A percentile compares a stretch with the other conserved stretches of the same genome.
These are phyloP conservation scores for Synanthedon vespiformis DNA, from an alignment of 2,888 invertebrate species.

Conservation along the genomic window DNA sequence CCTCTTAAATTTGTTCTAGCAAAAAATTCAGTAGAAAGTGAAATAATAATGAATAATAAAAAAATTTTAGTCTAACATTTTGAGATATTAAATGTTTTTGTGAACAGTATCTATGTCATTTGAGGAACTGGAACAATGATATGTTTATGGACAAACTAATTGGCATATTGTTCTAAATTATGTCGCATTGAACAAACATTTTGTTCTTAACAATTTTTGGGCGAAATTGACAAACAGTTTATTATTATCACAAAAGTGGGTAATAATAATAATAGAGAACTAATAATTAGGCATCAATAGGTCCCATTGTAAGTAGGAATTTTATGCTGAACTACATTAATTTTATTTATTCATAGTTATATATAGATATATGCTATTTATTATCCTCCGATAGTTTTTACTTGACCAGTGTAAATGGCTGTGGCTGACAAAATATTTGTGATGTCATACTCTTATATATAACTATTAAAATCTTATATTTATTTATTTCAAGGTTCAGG, in stretches of 20 bases:
- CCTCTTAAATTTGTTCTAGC: no score
- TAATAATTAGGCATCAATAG: conserved; percentile 48
- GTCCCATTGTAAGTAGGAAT: conserved; percentile 37
- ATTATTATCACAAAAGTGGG: conserved; percentile 8
- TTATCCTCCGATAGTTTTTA: conserved; percentile 1
- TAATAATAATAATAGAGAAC: conserved; percentile 16
- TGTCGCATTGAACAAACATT: no score
- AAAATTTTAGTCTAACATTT: no score
- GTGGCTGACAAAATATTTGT: conserved; percentile 5
- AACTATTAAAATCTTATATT: conserved; percentile 37
- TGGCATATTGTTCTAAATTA: no score
- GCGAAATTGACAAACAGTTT: conserved; percentile 8
- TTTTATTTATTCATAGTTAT: conserved; percentile 3
- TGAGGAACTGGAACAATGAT: no score
- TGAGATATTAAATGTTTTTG: no score
- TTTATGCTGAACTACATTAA: conserved; percentile 21
- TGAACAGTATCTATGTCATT: no score
- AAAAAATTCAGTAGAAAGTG: no score
- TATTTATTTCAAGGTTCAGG: conserved; percentile 32
- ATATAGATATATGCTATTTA: neutral
- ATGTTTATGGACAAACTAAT: no score
- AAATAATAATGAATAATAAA: no score
- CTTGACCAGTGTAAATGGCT: conserved; percentile 3
- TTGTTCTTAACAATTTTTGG: neutral
- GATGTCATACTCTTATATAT: conserved; percentile 11